Base-by-base conservation (phyloP, 2,797 vertebrate species). In the Gymnopithys bicolor region DNA sequence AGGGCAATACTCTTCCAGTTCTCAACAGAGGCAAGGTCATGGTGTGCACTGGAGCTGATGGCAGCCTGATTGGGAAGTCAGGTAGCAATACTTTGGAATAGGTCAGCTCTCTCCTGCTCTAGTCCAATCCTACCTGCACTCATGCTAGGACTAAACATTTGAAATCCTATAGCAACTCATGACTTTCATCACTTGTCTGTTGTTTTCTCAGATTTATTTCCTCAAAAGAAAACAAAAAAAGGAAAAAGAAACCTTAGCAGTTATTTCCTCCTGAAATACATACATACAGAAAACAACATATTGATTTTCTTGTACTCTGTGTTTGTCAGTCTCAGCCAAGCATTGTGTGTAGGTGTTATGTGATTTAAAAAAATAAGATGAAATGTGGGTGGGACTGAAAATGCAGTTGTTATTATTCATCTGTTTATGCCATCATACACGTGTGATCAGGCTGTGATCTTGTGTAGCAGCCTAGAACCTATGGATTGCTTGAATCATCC, bases 301-400 rank as follows among this genome's bases (percentile, higher is more conserved):
- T 23, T 81, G 55, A 79, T 91, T 88, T 93, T 82, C 79, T 87
- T 69, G 15, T 60, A 27, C 52, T 82, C 45, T 23, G 5, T 68
- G 55, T 85, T 71, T 85, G 77, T 87, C 41, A 82, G 5, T 55
- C 74, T 77, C 89, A 73, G 32, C 45, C 55, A 82, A 91, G 59
- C 45, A 30, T n/a, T 76, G 25, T 56, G 59, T 86, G 85, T 93
- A 84, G 91, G 89, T 77, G 84, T 92, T 81, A 71, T 3, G 19
- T 58, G 87, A 91, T 87, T 87, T 7, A 10, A 88, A 92, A 92
- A 85, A 89, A 71, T 32, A 51, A 69, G 33, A 58, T 67, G 39
- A 94, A 87, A 84, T 80, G 68, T 87, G 83, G 89, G 80, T 90
- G 94, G 89, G 80, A 93, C 87, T 96, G 93, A 90, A 96, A 94